phyloP scores from a whole-genome alignment of 2,888 invertebrate species.

The Scaptomyza parva region DNA sequence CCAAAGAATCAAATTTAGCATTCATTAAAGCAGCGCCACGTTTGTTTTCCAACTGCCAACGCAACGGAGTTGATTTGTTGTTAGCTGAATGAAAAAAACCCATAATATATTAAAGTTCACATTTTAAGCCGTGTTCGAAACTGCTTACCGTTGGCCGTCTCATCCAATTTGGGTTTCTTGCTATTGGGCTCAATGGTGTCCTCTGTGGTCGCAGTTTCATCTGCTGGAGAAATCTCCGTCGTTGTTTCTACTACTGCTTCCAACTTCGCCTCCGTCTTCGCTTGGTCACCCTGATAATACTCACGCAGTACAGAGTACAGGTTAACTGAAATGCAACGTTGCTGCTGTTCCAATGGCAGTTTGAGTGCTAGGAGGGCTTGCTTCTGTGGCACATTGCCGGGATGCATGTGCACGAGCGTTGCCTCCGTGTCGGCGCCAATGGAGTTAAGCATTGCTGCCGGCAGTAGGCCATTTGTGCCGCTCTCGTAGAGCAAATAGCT shows the following conservation, averaged over 20 bases:
- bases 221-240: background rate
- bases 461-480: slow-evolving; percentile 93
- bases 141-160: slow-evolving; percentile 22
- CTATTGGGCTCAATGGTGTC: slow-evolving; percentile 59
- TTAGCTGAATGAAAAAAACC: slow-evolving; percentile 28
- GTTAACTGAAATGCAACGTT: slow-evolving; percentile 91
- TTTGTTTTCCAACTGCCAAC: slow-evolving; percentile 90
- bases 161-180: slow-evolving; percentile 68
- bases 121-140: background rate
- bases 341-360: slow-evolving; percentile 89
- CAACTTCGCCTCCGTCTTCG: background rate
- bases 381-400: slow-evolving; percentile 92
- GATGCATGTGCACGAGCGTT: slow-evolving; percentile 90
- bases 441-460: slow-evolving; percentile 92
- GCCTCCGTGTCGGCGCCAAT: slow-evolving; percentile 89
- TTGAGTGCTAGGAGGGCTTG: slow-evolving; percentile 93
- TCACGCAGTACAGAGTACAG: slow-evolving; percentile 90
- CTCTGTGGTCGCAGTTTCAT: slow-evolving; percentile 29
- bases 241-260: background rate
- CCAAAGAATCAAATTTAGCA: slow-evolving; percentile 90
- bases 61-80: slow-evolving; percentile 77
- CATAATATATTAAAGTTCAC: background rate
- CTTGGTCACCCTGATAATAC: slow-evolving; percentile 87
- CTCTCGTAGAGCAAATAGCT: slow-evolving; percentile 94
- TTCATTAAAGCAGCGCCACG: slow-evolving; percentile 88